These are phyloP conservation scores for Harlomillsia oculata DNA, from an alignment of 1,140 invertebrate species.

Conservation along the genomic window DNA sequence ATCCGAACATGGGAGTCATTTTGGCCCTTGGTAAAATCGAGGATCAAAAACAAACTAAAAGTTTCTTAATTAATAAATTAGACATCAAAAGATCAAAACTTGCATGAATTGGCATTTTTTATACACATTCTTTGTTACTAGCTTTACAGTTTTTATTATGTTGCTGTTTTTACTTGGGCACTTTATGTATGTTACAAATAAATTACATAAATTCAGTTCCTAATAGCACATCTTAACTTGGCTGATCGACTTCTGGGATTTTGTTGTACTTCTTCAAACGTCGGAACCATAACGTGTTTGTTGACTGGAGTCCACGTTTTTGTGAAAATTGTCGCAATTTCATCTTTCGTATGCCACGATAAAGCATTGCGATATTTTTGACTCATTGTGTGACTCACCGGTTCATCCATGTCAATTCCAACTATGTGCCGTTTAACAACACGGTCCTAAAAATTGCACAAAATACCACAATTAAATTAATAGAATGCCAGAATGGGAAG, in stretches of 20 bases:
- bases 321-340: conserved; percentile 51
- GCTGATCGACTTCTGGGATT: conserved; percentile 82
- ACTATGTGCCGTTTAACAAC: conserved; percentile 83
- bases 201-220: too few species aligned
- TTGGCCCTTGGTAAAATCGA: too few species aligned
- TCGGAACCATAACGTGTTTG: conserved; percentile 69
- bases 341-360: conserved; percentile 37
- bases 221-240: conserved; percentile 69
- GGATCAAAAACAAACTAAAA: too few species aligned
- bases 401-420: conserved; percentile 57
- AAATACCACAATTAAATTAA: neutral
- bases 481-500: neutral
- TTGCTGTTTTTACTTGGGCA: too few species aligned
- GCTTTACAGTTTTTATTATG: too few species aligned
- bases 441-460: conserved; percentile 66
- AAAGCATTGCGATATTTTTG: conserved; percentile 37
- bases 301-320: conserved; percentile 65
- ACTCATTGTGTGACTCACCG: conserved; percentile 33
- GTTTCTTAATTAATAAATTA: too few species aligned
- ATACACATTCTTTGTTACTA: too few species aligned
- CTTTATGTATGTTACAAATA: too few species aligned
- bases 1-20: conserved; percentile 16
- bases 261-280: conserved; percentile 56
- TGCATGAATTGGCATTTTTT: too few species aligned
- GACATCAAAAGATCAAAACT: too few species aligned